Conservation (phyloP, 37 sponge, comb jelly and placozoan genomes). For the Haliclona indistincta region DNA sequence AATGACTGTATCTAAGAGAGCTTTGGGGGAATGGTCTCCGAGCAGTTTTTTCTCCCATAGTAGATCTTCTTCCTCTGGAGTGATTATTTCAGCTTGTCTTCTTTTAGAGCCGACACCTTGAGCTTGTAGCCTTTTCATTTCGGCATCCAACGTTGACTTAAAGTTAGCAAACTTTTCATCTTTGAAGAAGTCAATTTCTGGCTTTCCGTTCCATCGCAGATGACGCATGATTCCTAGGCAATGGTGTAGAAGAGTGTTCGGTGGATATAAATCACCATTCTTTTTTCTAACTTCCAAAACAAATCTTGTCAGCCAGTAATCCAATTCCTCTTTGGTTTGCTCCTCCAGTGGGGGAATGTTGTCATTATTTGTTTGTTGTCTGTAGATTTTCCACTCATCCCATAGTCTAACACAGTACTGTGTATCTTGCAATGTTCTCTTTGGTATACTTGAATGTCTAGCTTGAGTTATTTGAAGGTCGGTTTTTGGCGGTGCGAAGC, state of each 20-base stretch:
- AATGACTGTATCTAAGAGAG: constrained; percentile 37
- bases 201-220: constrained; percentile 12
- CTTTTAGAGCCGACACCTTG: constrained; percentile 4
- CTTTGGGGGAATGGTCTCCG: constrained; percentile 12
- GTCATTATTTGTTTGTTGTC: not conserved
- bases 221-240: constrained; percentile 26
- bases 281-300: constrained; percentile 22
- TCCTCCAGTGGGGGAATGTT: not conserved
- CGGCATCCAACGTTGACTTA: not conserved
- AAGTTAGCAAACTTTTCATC: not conserved
- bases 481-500: constrained; percentile 9
- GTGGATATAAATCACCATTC: constrained; percentile 3
- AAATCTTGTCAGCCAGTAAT: constrained; percentile 26
- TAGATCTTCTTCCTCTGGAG: constrained; percentile 18
- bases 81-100: constrained; percentile 24
- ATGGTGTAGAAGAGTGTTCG: constrained; percentile 28
- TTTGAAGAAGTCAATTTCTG: constrained; percentile 3
- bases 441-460: not conserved
- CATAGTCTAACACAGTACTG: constrained; percentile 16
- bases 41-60: constrained; percentile 37
- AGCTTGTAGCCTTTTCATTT: not conserved
- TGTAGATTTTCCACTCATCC: constrained; percentile 8
- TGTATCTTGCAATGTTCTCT: constrained; percentile 16
- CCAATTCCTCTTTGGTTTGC: not conserved
- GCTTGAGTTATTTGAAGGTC: not conserved